A percentile compares a stretch with the other conserved stretches of the same genome.
These are phyloP conservation scores for Myotis yumanensis DNA, from an alignment of 2,113 vertebrate genomes.

Conservation along the genomic window DNA sequence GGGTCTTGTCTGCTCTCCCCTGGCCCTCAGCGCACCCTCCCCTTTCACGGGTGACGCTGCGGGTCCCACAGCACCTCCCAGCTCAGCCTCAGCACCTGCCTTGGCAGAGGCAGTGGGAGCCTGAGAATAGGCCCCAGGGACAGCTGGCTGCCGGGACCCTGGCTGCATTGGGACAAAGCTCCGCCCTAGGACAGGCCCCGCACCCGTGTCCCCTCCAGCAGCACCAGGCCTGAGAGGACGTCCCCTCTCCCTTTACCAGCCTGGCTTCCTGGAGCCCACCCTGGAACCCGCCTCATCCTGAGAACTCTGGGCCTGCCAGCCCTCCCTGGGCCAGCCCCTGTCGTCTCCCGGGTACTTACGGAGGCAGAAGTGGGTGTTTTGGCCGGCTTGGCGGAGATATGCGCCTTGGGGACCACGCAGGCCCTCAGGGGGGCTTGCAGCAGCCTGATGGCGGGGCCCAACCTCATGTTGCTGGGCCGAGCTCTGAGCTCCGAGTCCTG, in stretches of 20 bases:
- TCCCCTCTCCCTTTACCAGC: no score
- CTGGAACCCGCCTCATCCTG: background rate
- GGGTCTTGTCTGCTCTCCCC: background rate
- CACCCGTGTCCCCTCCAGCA: rapidly evolving
- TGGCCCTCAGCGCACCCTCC: background rate
- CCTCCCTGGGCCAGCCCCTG: rapidly evolving
- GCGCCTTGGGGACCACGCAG: background rate
- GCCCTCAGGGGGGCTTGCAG: slow-evolving; percentile 44
- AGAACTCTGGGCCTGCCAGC: background rate
- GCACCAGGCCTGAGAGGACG: background rate
- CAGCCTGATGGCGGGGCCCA: slow-evolving; percentile 60
- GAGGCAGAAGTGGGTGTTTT: background rate
- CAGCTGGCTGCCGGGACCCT: background rate
- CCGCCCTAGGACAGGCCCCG: background rate
- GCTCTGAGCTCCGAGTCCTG: rapidly evolving
- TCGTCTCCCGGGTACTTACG: slow-evolving; percentile 71
- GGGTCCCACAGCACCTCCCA: rapidly evolving
- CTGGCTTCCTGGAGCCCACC: background rate
- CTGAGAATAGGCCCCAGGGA: rapidly evolving
- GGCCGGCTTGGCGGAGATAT: background rate
- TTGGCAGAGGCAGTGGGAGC: background rate
- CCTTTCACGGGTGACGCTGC: rapidly evolving
- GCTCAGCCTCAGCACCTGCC: background rate
- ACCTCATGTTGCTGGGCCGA: slow-evolving; percentile 58
- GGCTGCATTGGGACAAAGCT: background rate